Base-by-base conservation (phyloP, 1,140 invertebrate genomes). In the Mizuhopecten yessoensis region DNA sequence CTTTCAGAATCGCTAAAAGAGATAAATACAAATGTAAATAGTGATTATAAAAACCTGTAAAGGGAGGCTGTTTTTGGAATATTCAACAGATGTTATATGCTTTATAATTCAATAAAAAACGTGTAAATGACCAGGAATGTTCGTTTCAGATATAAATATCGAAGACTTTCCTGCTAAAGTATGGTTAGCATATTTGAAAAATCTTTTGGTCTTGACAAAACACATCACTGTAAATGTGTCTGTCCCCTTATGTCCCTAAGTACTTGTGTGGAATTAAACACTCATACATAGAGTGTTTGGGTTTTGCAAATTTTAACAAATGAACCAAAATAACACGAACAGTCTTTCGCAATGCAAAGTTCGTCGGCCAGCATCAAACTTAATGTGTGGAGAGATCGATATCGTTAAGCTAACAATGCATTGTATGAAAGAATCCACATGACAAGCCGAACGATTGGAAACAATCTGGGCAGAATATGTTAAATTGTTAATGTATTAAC, bases 1-100 rank as follows among this genome's bases (percentile, higher is more conserved):
- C 15, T 75, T 45, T 17, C 45, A 75, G 3, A 75, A 29, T 29
- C 57, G 29, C 23, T 9, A 75, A 23, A 5, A 29, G 5, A 3
- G 57, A 29, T 75, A 75, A 75, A 75, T 75, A 75, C 23, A 75
- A 29, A 5, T 29, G 57, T 17, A 75, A 75, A 75, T 17, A 75
- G 9, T 29, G 57, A 75, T 75, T 9, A 29, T 75, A 75, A 75
- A n/a, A 75, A 75, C 57, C 23, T 75, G 57, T 75, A 75, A 75
- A 75, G 23, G 5, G 23, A n/a, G 23, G 57, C n/a, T 75, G n/a
- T 75, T 75, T 75, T 23, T 29, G 23, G 57, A n/a, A n/a, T 75
- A 75, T 29, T 75, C 57, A 75, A 75, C 57, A 75, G 57, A 75
- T 75, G 57, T 75, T 75, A 29, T 29, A 75, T 75, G 57, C 11